A percentile compares a stretch with the other conserved stretches of the same genome.
Evolutionary conservation across 2,797 vertebrate genomes (phyloP).

Genomic region (Ciconia nigra): DNA sequence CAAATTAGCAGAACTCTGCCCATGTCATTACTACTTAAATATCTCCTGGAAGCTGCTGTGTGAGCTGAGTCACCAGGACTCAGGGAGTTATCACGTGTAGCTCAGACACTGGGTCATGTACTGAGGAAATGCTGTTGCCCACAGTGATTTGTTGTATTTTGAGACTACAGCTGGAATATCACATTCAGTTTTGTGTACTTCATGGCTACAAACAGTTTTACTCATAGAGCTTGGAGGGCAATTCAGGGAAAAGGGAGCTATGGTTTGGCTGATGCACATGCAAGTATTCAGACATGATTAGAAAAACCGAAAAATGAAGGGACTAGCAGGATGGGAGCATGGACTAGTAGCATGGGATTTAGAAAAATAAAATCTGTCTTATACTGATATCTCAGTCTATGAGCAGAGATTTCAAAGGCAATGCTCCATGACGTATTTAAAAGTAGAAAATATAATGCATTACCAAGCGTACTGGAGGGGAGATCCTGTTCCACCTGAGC

Average conservation of each 20-base stretch:
- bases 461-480: neutral
- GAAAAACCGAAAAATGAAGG: neutral
- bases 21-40: neutral
- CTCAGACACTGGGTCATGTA: constrained; percentile 19
- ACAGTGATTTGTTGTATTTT: neutral
- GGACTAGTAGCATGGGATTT: neutral
- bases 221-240: neutral
- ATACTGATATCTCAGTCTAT: neutral
- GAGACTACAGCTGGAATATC: neutral
- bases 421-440: neutral
- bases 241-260: neutral
- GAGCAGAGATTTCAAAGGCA: neutral
- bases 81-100: neutral
- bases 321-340: neutral
- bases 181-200: neutral
- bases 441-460: neutral
- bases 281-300: neutral
- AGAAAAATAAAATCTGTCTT: neutral
- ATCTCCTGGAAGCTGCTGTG: constrained; percentile 9
- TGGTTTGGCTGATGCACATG: neutral
- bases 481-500: neutral
- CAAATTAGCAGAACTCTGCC: constrained; percentile 37
- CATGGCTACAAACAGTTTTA: neutral
- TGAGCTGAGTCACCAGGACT: constrained; percentile 28
- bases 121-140: neutral